phyloP scores from a whole-genome alignment of 1,140 invertebrate species.

The Orius insidiosus region DNA sequence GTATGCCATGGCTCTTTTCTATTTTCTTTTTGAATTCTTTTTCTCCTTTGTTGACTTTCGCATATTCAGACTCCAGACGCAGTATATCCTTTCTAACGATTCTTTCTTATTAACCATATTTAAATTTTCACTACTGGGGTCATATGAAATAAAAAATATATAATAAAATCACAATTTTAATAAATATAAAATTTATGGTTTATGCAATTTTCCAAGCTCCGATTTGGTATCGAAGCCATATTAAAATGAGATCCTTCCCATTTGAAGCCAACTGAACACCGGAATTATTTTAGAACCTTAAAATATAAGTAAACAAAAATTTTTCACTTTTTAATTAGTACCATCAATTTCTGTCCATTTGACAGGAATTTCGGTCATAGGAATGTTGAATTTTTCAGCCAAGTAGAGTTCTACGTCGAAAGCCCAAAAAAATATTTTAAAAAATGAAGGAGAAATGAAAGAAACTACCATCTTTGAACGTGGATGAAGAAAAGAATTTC shows the following conservation, averaged over 20 bases:
- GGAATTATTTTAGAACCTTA: slow-evolving; percentile 61
- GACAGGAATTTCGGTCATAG: slow-evolving; percentile 79
- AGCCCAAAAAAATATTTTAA: slow-evolving; percentile 44
- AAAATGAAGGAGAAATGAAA: slow-evolving; percentile 1
- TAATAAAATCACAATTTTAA: too few relatives aligned
- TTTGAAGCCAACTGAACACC: slow-evolving; percentile 88
- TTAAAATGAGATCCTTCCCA: slow-evolving; percentile 84
- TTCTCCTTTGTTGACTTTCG: too few relatives aligned
- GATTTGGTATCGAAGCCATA: slow-evolving; percentile 80
- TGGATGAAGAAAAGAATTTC: slow-evolving; percentile 73
- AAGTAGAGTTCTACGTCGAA: slow-evolving; percentile 98
- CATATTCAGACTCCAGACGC: too few relatives aligned
- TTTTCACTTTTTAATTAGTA: slow-evolving; percentile 18
- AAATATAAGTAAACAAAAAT: slow-evolving; percentile 9
- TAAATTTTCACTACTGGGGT: too few relatives aligned
- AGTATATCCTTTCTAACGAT: too few relatives aligned
- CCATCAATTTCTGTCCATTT: slow-evolving; percentile 97
- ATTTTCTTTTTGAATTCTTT: too few relatives aligned
- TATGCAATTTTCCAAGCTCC: slow-evolving; percentile 60
- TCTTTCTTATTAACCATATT: too few relatives aligned
- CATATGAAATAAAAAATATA: too few relatives aligned
- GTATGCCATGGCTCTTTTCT: too few relatives aligned
- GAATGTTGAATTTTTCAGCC: slow-evolving; percentile 70
- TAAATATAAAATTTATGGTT: slow-evolving; percentile 3
- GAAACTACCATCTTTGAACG: slow-evolving; percentile 78